phyloP scores from a whole-genome alignment of 2,888 invertebrate genomes.

The Fabriciana adippe region DNA sequence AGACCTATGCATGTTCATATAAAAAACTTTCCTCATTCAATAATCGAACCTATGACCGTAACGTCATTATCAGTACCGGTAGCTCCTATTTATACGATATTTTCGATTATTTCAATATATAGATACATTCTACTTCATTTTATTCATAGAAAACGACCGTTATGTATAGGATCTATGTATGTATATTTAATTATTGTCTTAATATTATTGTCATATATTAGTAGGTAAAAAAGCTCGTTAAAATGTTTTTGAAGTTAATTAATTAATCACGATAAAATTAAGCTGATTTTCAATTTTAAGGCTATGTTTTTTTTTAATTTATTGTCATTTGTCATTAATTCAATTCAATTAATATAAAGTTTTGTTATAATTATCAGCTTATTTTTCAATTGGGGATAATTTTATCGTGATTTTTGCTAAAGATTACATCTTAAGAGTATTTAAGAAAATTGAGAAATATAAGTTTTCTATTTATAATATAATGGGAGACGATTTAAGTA shows the following conservation, averaged over 20 bases:
- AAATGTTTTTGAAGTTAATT: slow-evolving; percentile 34
- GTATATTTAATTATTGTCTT: slow-evolving; percentile 58
- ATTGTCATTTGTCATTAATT: too few species aligned
- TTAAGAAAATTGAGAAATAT: slow-evolving; percentile 10
- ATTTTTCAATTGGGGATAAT: slow-evolving; percentile 1
- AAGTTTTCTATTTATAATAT: slow-evolving; percentile 14
- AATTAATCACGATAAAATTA: slow-evolving; percentile 26
- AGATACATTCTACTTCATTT: slow-evolving; percentile 9
- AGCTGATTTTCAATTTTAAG: not conserved
- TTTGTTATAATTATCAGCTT: not conserved
- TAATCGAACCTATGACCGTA: too few species aligned
- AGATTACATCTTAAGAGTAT: slow-evolving; percentile 13
- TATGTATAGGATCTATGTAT: slow-evolving; percentile 25
- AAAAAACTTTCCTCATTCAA: too few species aligned
- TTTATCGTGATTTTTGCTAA: slow-evolving; percentile 23
- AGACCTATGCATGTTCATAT: too few species aligned
- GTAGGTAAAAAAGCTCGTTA: slow-evolving; percentile 72
- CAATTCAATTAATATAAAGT: too few species aligned
- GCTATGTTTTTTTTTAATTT: not conserved
- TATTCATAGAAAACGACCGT: slow-evolving; percentile 3
- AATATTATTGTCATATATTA: slow-evolving; percentile 63
- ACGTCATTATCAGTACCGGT: too few species aligned
- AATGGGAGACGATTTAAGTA: slow-evolving; percentile 6
- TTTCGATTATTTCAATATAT: not conserved
- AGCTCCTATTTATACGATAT: too few species aligned